A percentile compares a stretch with the other conserved stretches of the same genome.
Conservation (phyloP, 2,113 vertebrate genomes). For the Elachura formosa region DNA sequence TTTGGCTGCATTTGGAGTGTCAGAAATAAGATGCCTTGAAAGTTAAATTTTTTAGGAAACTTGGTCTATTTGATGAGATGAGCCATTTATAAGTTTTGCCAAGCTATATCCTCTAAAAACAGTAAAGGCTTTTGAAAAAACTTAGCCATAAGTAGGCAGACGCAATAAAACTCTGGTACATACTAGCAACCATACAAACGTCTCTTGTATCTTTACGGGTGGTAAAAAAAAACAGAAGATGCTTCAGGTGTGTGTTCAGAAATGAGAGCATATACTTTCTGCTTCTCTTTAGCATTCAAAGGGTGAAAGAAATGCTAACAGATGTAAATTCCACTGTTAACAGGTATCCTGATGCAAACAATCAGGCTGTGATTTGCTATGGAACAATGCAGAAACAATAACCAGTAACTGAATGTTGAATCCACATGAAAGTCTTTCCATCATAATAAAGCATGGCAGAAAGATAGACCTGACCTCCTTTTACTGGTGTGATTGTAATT, state of each 20-base stretch:
- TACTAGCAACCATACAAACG: not conserved
- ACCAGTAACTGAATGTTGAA: not conserved
- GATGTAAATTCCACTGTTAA: not conserved
- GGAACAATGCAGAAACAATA: not conserved
- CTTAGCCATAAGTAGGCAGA: not conserved
- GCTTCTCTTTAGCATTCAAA: not conserved
- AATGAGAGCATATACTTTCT: not conserved
- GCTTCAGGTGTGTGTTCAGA: not conserved
- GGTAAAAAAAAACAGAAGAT: not conserved
- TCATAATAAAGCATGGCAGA: not conserved
- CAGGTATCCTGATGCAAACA: not conserved
- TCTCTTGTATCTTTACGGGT: not conserved
- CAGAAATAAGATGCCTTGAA: not conserved
- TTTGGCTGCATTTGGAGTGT: not conserved
- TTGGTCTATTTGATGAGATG: not conserved
- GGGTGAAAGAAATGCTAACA: not conserved
- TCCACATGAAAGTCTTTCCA: not conserved
- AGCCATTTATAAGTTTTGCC: not conserved
- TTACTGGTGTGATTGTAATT: not conserved
- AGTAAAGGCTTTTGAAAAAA: not conserved
- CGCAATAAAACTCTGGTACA: not conserved
- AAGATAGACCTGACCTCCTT: not conserved
- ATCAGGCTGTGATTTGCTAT: not conserved
- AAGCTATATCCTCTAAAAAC: not conserved
- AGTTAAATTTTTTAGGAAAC: not conserved